Evolutionary conservation across 2,888 invertebrate genomes (phyloP).

Genomic region (Pheosia tremula): DNA sequence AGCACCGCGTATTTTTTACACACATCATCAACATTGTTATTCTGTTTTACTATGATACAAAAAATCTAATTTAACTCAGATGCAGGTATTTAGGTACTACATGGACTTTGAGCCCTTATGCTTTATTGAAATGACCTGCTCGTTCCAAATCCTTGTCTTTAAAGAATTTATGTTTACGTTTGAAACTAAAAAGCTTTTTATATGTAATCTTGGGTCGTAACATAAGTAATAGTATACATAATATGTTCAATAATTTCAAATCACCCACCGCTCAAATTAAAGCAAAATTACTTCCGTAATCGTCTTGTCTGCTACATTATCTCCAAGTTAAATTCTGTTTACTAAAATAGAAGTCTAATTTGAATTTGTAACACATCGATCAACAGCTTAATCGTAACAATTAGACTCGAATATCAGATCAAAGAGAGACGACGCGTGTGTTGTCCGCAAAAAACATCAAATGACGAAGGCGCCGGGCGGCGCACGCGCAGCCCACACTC

Average conservation of each 20-base stretch:
- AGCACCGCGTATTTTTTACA: conserved; percentile 82
- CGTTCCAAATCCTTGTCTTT: conserved; percentile 32
- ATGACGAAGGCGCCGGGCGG: conserved; percentile 48
- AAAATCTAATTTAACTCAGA: conserved; percentile 60
- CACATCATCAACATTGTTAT: conserved; percentile 81
- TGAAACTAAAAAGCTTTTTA: too few relatives aligned
- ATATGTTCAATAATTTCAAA: too few relatives aligned
- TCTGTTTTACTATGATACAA: conserved; percentile 80
- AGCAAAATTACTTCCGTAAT: too few relatives aligned
- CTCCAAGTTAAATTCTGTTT: not conserved
- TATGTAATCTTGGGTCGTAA: too few relatives aligned
- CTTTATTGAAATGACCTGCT: conserved; percentile 16
- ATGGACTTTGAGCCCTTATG: conserved; percentile 26
- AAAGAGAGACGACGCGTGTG: conserved; percentile 40
- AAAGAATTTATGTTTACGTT: not conserved
- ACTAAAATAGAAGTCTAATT: conserved; percentile 19
- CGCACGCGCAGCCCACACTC: conserved; percentile 57
- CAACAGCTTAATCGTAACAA: conserved; percentile 29
- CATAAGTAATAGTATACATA: too few relatives aligned
- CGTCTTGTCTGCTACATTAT: not conserved
- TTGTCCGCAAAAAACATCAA: conserved; percentile 48
- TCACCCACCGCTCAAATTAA: too few relatives aligned
- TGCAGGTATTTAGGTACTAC: conserved; percentile 40
- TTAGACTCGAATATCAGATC: conserved; percentile 28
- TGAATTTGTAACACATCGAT: conserved; percentile 21